A percentile compares a stretch with the other conserved stretches of the same genome.
Evolutionary conservation across 2,888 invertebrate species (phyloP).

Genomic region (Anthrax anthrax): DNA sequence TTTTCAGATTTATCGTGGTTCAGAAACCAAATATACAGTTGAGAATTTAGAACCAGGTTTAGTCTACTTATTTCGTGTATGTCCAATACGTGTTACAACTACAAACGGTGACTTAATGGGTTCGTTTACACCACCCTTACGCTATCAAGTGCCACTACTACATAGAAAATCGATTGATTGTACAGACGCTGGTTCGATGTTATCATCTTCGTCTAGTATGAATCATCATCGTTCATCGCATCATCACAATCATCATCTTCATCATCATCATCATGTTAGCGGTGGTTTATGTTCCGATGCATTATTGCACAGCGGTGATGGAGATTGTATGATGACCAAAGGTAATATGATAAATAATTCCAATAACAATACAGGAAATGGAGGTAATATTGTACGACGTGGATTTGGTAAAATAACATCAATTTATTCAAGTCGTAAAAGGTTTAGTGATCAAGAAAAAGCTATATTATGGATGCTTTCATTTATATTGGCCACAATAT

Average conservation of each 20-base stretch:
- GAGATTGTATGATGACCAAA: constrained; percentile 4
- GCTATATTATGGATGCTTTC: constrained; percentile 30
- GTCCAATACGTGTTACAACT: constrained; percentile 51
- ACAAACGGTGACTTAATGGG: constrained; percentile 45
- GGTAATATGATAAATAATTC: background rate
- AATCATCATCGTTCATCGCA: constrained; percentile 8
- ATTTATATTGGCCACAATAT: constrained; percentile 29
- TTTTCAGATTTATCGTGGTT: constrained; percentile 51
- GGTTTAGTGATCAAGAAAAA: constrained; percentile 31
- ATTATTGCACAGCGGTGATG: constrained; percentile 7
- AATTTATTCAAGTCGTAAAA: constrained; percentile 29
- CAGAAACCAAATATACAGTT: constrained; percentile 45
- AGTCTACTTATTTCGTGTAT: constrained; percentile 65
- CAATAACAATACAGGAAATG: too few species aligned
- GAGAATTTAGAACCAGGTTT: constrained; percentile 57
- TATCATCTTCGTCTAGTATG: constrained; percentile 14
- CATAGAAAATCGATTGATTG: constrained; percentile 15
- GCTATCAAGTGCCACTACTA: constrained; percentile 30
- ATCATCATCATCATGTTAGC: constrained; percentile 15
- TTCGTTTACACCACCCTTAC: constrained; percentile 51
- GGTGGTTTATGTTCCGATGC: constrained; percentile 6
- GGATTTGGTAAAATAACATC: constrained; percentile 29
- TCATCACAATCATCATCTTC: constrained; percentile 17
- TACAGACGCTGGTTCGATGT: constrained; percentile 17
- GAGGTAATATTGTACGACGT: constrained; percentile 35